phyloP scores from a whole-genome alignment of 2,888 invertebrate species.

The Andrena haemorrhoa region DNA sequence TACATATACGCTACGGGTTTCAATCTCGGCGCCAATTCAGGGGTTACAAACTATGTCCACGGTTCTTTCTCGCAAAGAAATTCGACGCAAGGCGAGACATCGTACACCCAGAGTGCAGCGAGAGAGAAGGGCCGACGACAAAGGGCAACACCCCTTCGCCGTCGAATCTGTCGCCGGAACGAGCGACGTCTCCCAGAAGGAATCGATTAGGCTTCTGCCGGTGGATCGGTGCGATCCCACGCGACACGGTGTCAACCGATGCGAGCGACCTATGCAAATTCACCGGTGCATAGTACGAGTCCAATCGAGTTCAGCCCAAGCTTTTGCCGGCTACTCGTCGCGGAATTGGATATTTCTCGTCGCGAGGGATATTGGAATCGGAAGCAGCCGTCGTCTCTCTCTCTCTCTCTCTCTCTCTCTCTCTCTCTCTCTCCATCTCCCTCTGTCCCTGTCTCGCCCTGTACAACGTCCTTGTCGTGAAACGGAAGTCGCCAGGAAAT shows the following conservation, averaged over 20 bases:
- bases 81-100: background rate
- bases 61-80: background rate
- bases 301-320: background rate
- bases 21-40: no score
- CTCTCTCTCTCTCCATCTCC: background rate
- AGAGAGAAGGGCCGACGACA: slow-evolving; percentile 27
- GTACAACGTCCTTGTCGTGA: slow-evolving; percentile 26
- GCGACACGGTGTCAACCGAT: slow-evolving; percentile 44
- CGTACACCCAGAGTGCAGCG: background rate
- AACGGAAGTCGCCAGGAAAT: slow-evolving; percentile 56
- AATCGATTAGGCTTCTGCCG: slow-evolving; percentile 43
- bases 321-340: slow-evolving; percentile 5
- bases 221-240: slow-evolving; percentile 43
- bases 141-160: slow-evolving; percentile 47
- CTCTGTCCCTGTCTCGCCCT: background rate
- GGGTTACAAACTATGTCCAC: no score
- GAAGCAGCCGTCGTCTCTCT: slow-evolving; percentile 11
- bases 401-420: background rate
- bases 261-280: slow-evolving; percentile 56
- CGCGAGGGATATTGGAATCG: slow-evolving; percentile 53
- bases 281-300: slow-evolving; percentile 15
- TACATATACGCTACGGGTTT: no score
- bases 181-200: slow-evolving; percentile 34
- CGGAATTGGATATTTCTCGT: slow-evolving; percentile 40
- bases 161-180: slow-evolving; percentile 22